Evolutionary conservation across 2,888 invertebrate species (phyloP).

Genomic region (Eristalis intricaria): DNA sequence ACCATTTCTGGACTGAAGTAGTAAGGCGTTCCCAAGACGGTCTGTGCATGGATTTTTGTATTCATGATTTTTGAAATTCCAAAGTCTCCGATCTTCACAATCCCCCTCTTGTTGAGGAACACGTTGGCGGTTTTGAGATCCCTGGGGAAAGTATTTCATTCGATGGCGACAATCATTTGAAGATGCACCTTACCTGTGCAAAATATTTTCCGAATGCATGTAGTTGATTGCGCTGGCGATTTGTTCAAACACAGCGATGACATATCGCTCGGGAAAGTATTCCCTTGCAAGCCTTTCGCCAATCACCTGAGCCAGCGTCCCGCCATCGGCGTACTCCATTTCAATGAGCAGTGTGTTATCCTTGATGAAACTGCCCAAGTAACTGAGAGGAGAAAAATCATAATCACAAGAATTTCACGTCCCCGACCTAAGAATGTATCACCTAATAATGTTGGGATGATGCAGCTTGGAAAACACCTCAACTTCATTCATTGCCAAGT

Average conservation of each 20-base stretch:
- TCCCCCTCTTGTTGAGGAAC: conserved; percentile 86
- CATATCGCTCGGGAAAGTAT: conserved; percentile 84
- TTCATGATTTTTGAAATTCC: conserved; percentile 89
- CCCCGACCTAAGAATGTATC: background rate
- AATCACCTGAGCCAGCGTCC: conserved; percentile 86
- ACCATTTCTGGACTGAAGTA: conserved; percentile 89
- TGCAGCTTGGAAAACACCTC: conserved; percentile 86
- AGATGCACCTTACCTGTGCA: conserved; percentile 81
- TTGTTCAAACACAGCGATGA: conserved; percentile 85
- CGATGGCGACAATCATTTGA: background rate
- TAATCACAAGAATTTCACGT: background rate
- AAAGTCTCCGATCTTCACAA: conserved; percentile 88
- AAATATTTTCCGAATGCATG: conserved; percentile 87
- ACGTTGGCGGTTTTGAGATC: conserved; percentile 89
- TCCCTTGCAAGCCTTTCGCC: conserved; percentile 81
- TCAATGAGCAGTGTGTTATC: conserved; percentile 88
- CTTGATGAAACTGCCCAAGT: conserved; percentile 88
- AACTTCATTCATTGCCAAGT: conserved; percentile 87
- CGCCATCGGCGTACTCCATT: conserved; percentile 91
- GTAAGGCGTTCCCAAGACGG: conserved; percentile 88
- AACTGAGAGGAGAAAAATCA: conserved; percentile 80
- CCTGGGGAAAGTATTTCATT: conserved; percentile 77
- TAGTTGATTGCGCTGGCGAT: conserved; percentile 87
- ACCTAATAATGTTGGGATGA: conserved; percentile 88
- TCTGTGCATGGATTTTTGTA: conserved; percentile 85